Conservation (phyloP, 2,797 vertebrate species). For the Gorsachius magnificus region DNA sequence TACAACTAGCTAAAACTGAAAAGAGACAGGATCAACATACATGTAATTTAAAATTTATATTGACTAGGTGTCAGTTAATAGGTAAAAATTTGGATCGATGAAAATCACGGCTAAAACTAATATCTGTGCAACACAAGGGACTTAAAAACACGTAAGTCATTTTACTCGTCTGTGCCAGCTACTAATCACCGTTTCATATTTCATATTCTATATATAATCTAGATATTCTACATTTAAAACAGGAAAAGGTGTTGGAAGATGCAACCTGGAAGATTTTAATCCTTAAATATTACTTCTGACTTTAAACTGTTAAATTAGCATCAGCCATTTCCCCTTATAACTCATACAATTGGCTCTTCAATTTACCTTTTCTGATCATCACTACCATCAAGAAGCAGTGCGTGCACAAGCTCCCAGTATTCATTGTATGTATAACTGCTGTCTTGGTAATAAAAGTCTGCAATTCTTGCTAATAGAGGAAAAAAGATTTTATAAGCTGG, state of each 20-base stretch:
- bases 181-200: neutral
- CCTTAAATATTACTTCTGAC: neutral
- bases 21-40: neutral
- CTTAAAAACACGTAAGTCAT: neutral
- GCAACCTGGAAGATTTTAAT: neutral
- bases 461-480: neutral
- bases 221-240: neutral
- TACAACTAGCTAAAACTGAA: neutral
- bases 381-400: neutral
- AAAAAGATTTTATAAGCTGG: neutral
- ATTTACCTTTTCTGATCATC: neutral
- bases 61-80: neutral
- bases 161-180: neutral
- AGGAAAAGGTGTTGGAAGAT: neutral
- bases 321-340: neutral
- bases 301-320: neutral
- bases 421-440: neutral
- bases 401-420: neutral
- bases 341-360: neutral
- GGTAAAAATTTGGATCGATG: neutral
- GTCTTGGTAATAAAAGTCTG: neutral
- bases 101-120: neutral
- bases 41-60: neutral
- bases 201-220: neutral
- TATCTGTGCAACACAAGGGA: neutral